Evolutionary conservation across 1,140 invertebrate genomes (phyloP), one percentile per base, ranked within the genome.

Genomic region (Hyposmocoma kahamanoa): DNA sequence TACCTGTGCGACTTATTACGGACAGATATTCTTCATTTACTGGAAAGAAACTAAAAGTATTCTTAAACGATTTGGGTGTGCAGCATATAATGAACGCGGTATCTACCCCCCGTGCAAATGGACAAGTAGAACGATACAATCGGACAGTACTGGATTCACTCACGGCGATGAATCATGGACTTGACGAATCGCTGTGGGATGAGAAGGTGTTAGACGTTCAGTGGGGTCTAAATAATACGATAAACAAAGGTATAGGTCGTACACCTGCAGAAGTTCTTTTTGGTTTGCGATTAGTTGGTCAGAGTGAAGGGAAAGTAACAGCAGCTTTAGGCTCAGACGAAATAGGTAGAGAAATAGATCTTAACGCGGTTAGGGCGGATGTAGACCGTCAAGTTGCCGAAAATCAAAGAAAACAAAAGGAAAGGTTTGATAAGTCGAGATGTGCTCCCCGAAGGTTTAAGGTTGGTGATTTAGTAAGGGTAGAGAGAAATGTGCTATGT

Each of bases 171-270:
- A 41, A 41, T 41, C 20, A 41, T 20, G 38, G 38, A 3, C 26
- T 9, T 17, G 46, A 47, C 20, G 46, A 47, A 41, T 26, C 13
- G 18, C 9, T 39, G 13, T 47, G 46, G 46, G 46, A 47, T 15
- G 36, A 41, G 11, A 47, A 47, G 22, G 17, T 47, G 11, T n/a
- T 38, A 11, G 26, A 47, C 18, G 46, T 47, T 10, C 46, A 47
- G 17, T 47, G 46, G 46, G 46, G 46, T n/a, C 17, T 47, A 24
- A 47, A 47, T 39, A 47, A 47, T 24, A 47, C 46, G 1, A 30
- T 39, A 11, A 47, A 47, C 17, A 47, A 47, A 18, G 46, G 46
- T 19, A 47, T 30, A 39, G 46, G 46, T 1, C n/a, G 32, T 13
- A 32, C 46, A 11, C 46, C 46, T 3, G n/a, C 46, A 5, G 46